Evolutionary conservation across 2,888 invertebrate species (phyloP).

Genomic region (Oscheius sp.): DNA sequence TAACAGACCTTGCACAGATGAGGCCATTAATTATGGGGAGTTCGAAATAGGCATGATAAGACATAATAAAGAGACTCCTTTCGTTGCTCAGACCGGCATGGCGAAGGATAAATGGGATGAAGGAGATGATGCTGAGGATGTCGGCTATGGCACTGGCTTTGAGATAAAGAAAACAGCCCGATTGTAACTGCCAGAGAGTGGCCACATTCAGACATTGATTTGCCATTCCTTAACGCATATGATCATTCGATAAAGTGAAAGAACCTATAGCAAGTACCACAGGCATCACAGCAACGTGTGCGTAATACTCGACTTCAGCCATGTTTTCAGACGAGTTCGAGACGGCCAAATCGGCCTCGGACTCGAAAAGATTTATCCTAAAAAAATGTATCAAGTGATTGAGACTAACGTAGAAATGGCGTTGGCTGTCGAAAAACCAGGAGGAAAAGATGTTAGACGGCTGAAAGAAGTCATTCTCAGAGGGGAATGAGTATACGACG

Average conservation of each 20-base stretch:
- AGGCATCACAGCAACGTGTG: constrained; percentile 65
- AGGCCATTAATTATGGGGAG: constrained; percentile 73
- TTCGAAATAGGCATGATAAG: constrained; percentile 73
- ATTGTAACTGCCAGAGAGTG: constrained; percentile 64
- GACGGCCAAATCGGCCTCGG: background rate
- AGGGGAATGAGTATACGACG: constrained; percentile 13
- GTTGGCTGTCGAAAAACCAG: background rate
- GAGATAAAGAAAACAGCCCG: constrained; percentile 61
- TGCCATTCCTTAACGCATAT: constrained; percentile 59
- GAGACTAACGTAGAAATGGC: constrained; percentile 7
- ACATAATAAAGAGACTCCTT: constrained; percentile 76
- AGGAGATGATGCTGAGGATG: constrained; percentile 79
- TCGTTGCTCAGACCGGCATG: constrained; percentile 51
- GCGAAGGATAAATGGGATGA: constrained; percentile 73
- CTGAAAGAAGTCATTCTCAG: constrained; percentile 20
- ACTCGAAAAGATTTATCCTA: background rate
- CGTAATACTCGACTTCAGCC: constrained; percentile 61
- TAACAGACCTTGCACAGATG: constrained; percentile 71
- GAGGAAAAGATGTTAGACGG: constrained; percentile 5
- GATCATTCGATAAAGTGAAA: background rate
- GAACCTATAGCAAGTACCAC: constrained; percentile 57
- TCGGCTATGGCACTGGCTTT: constrained; percentile 82
- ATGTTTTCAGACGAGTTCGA: constrained; percentile 28
- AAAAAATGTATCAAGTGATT: background rate
- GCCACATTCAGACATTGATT: constrained; percentile 69